phyloP scores from a whole-genome alignment of 2,888 invertebrate genomes.

The Platycheirus albimanus region DNA sequence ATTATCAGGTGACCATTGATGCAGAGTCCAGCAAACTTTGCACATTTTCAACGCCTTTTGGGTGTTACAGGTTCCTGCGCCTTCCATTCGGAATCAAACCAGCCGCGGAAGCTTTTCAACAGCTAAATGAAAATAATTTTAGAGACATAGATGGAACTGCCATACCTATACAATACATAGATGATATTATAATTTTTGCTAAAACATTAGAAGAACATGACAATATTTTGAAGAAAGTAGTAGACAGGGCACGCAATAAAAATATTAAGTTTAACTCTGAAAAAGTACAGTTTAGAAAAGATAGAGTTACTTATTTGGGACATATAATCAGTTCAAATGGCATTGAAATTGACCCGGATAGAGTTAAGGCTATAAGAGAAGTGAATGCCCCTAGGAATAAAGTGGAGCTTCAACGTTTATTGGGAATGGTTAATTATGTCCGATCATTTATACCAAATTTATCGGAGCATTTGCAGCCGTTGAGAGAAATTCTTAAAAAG shows the following conservation, averaged over 20 bases:
- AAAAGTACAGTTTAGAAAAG: no score
- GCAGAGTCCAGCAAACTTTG: slow-evolving; percentile 53
- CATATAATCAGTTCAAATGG: slow-evolving; percentile 74
- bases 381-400: slow-evolving; percentile 48
- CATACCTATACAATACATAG: slow-evolving; percentile 10
- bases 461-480: slow-evolving; percentile 56
- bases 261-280: slow-evolving; percentile 76
- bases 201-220: slow-evolving; percentile 64
- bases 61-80: slow-evolving; percentile 76
- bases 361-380: slow-evolving; percentile 65
- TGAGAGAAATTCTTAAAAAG: slow-evolving; percentile 61
- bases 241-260: slow-evolving; percentile 54
- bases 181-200: slow-evolving; percentile 77
- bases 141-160: slow-evolving; percentile 75
- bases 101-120: slow-evolving; percentile 78
- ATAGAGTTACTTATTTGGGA: no score
- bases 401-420: slow-evolving; percentile 42
- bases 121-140: slow-evolving; percentile 76
- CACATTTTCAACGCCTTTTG: slow-evolving; percentile 65
- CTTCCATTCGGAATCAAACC: slow-evolving; percentile 77
- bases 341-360: slow-evolving; percentile 72
- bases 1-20: slow-evolving; percentile 70
- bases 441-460: slow-evolving; percentile 73
- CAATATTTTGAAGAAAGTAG: slow-evolving; percentile 48
- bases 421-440: slow-evolving; percentile 73